phyloP scores from a whole-genome alignment of 2,888 invertebrate species.

The Bedellia somnulentella region DNA sequence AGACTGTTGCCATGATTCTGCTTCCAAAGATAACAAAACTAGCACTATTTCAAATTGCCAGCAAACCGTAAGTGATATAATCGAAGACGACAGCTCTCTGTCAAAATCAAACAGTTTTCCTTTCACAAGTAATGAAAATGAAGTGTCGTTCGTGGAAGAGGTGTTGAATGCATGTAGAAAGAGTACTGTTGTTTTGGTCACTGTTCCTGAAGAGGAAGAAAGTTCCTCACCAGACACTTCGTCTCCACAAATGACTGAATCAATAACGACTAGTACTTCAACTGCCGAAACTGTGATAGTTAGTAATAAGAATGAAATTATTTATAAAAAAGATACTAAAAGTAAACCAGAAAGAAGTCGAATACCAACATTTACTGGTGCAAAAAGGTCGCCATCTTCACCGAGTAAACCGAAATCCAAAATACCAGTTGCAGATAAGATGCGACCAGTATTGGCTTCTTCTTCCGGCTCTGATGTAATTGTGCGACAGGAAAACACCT shows the following conservation, averaged over 20 bases:
- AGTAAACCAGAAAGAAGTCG: slow-evolving; percentile 56
- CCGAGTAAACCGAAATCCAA: slow-evolving; percentile 37
- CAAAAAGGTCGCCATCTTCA: slow-evolving; percentile 49
- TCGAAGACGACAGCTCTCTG: slow-evolving; percentile 25
- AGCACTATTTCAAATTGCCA: slow-evolving; percentile 25
- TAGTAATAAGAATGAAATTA: slow-evolving; percentile 55
- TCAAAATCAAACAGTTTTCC: slow-evolving; percentile 43
- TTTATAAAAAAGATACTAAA: slow-evolving; percentile 29
- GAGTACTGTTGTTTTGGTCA: slow-evolving; percentile 48
- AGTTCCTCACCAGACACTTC: slow-evolving; percentile 49
- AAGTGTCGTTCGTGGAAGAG: slow-evolving; percentile 46
- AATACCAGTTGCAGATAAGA: slow-evolving; percentile 38
- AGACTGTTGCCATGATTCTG: slow-evolving; percentile 34
- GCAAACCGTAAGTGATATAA: slow-evolving; percentile 40
- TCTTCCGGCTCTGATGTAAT: slow-evolving; percentile 24
- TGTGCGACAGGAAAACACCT: slow-evolving; percentile 57
- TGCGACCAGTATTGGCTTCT: slow-evolving; percentile 18
- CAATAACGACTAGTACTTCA: slow-evolving; percentile 67
- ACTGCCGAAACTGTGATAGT: slow-evolving; percentile 73
- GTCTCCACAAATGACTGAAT: slow-evolving; percentile 66
- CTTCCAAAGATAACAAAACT: slow-evolving; percentile 9
- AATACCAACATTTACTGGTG: slow-evolving; percentile 54
- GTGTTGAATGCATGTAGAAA: slow-evolving; percentile 45
- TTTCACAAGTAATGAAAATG: slow-evolving; percentile 27
- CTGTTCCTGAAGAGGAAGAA: slow-evolving; percentile 68